phyloP scores from a whole-genome alignment of 2,113 vertebrate genomes.

The Oncorhynchus tshawytscha region DNA sequence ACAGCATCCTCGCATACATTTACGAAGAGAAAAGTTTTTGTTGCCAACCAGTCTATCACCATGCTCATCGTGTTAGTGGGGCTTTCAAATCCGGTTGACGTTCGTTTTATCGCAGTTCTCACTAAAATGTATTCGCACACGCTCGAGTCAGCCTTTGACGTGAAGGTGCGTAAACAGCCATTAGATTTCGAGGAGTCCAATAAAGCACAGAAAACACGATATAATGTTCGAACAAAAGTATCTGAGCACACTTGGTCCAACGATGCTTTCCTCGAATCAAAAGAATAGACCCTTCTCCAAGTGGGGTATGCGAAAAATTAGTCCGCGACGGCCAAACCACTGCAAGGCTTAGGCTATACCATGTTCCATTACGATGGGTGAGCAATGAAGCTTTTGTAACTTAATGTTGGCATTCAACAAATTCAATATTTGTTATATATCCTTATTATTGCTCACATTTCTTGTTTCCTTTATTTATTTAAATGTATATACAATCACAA shows the following conservation, averaged over 20 bases:
- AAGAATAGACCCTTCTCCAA: not conserved
- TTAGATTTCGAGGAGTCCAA: not conserved
- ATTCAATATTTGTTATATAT: not conserved
- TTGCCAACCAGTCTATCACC: not conserved
- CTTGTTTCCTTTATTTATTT: not conserved
- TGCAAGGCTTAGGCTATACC: constrained; percentile 51
- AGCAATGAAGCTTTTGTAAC: constrained; percentile 1
- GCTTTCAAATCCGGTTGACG: not conserved
- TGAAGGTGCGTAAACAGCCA: no score
- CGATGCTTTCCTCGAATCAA: not conserved
- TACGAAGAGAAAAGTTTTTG: constrained; percentile 18
- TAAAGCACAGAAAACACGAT: not conserved
- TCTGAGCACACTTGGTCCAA: not conserved
- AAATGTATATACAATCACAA: not conserved
- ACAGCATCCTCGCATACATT: constrained; percentile 45
- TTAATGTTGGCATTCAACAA: not conserved
- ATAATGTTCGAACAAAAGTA: not conserved
- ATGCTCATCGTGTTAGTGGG: not conserved
- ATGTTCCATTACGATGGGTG: constrained; percentile 42
- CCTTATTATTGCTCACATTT: not conserved
- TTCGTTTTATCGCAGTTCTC: not conserved
- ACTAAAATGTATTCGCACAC: not conserved
- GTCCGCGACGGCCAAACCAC: constrained; percentile 19
- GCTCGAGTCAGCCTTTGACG: not conserved
- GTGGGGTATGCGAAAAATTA: constrained; percentile 15